Base-by-base conservation (phyloP, 2,888 invertebrate species). In the Netelia inedita region DNA sequence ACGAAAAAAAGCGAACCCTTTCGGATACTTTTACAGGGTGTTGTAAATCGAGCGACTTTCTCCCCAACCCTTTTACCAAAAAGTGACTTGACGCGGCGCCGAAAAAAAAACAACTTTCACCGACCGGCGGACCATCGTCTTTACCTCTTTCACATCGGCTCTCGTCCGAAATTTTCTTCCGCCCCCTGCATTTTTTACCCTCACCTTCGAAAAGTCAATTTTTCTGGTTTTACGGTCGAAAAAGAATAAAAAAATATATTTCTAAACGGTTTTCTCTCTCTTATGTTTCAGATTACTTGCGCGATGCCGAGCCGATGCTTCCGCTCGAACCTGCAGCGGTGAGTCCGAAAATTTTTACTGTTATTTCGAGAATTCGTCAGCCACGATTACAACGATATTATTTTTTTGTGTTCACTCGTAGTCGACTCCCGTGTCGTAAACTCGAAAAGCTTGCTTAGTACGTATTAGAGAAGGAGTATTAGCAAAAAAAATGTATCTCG, bases 1-100 rank as follows among this genome's bases (percentile, higher is more conserved):
- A 61, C 43, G 50, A 46, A 59, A 68, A 59, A 59, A 65, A 78
- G 82, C 80, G 88, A 91, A 88, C 89, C 90, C 89, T 90, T 90
- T 88, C 86, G 78, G 87, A 85, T 82, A 88, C 89, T 92, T 93
- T 93, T 92, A 93, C 91, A 90, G 89, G 90, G 71, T 79, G 85
- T 85, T 89, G 89, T 92, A 93, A 93, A 93, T 90, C 82, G 90
- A 90, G 90, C 76, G 88, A 93, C 92, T 93, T 93, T 93, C 93
- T 91, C 91, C 89, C 89, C 21, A 93, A 93, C 92, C 93, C 92
- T 93, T 93, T 91, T 88, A 86, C 83, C 86, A 80, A 85, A 85
- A 85, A 89, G 87, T 88, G 86, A 88, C 80, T 83, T 79, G 82
- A 85, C 83, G 85, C 86, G 85, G 8, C 83, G 80, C 80, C 61